Conservation (phyloP, 1,140 invertebrate species). For the Leptinotarsa texana region DNA sequence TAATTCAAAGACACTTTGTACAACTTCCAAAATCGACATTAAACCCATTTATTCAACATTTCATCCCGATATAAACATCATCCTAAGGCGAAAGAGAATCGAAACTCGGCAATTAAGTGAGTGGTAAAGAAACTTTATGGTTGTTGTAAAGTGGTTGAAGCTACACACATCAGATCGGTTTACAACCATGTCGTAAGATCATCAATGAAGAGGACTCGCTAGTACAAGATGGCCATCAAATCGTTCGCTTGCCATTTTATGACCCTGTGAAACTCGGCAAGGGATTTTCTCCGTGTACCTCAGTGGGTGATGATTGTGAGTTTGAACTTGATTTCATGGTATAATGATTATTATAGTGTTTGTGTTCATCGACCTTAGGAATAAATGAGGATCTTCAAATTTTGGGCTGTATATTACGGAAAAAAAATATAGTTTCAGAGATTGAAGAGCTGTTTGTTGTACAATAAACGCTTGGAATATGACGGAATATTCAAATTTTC, state of each 20-base stretch:
- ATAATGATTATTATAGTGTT: too few species aligned
- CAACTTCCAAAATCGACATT: too few species aligned
- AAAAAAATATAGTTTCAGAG: too few species aligned
- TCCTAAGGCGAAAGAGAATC: slow-evolving; percentile 2
- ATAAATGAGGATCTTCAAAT: too few species aligned
- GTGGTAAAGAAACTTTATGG: slow-evolving; percentile 21
- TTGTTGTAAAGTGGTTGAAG: slow-evolving; percentile 26
- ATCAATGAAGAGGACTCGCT: slow-evolving; percentile 18
- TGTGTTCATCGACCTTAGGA: too few species aligned
- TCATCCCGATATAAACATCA: too few species aligned
- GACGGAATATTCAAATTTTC: too few species aligned
- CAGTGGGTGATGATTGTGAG: slow-evolving; percentile 12
- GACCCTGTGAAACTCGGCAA: slow-evolving; percentile 7
- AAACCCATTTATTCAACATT: too few species aligned
- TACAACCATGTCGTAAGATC: slow-evolving; percentile 30
- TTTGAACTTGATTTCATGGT: not conserved
- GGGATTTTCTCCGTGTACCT: slow-evolving; percentile 10
- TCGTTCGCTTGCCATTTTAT: slow-evolving; percentile 23
- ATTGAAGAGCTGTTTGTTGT: too few species aligned
- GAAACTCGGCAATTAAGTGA: slow-evolving; percentile 15
- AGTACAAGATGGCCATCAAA: slow-evolving; percentile 30
- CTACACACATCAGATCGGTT: slow-evolving; percentile 24
- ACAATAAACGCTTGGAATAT: too few species aligned
- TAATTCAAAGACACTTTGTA: too few species aligned
- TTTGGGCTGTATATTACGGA: too few species aligned